Percentiles rank a stretch among this genome's conserved stretches.
Evolutionary conservation across 1,140 invertebrate genomes (phyloP).

Genomic region (Sipha flava): DNA sequence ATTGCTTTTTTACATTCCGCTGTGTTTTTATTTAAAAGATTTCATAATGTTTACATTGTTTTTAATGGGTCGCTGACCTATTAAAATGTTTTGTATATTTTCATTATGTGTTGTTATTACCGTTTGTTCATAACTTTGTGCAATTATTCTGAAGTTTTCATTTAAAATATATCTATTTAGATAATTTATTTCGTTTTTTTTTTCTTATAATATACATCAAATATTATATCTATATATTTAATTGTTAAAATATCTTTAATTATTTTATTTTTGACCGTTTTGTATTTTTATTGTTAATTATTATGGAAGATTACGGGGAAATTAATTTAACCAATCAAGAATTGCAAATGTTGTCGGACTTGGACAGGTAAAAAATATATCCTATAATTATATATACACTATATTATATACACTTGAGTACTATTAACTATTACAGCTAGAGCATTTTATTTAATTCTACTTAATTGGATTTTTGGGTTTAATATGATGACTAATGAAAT

Average conservation of each 20-base stretch:
- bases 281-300: neutral
- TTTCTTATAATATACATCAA: neutral
- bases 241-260: neutral
- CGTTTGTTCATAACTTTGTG: neutral
- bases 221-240: neutral
- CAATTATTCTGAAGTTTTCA: neutral
- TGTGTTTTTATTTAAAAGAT: neutral
- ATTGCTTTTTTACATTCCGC: neutral
- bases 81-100: neutral
- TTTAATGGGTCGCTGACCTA: neutral
- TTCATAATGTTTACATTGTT: neutral
- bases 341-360: conserved; percentile 70
- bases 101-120: neutral
- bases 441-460: too few species aligned
- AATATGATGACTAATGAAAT: too few species aligned
- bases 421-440: too few species aligned
- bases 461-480: too few species aligned
- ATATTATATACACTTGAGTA: too few species aligned
- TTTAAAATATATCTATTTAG: neutral
- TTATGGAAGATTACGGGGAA: conserved; percentile 45
- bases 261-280: neutral
- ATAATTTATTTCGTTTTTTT: too few species aligned
- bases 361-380: conserved; percentile 61
- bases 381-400: too few species aligned
- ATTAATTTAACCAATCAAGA: conserved; percentile 61